phyloP scores from a whole-genome alignment of 2,113 vertebrate species.

The Nettapus auritus region DNA sequence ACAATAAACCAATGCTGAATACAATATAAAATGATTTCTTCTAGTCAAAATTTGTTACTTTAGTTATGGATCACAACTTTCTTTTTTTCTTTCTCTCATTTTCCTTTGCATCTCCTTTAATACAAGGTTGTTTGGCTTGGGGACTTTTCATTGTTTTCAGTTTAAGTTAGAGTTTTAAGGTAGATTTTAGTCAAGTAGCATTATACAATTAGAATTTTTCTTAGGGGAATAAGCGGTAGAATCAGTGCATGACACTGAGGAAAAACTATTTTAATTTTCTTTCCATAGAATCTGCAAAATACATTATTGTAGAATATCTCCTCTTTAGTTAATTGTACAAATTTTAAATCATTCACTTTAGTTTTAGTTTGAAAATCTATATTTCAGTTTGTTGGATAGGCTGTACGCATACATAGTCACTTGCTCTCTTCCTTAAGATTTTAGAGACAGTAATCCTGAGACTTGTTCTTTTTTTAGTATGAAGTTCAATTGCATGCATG shows the following conservation, averaged over 20 bases:
- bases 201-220: background rate
- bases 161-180: background rate
- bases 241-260: background rate
- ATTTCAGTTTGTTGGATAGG: accelerated
- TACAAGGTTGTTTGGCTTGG: background rate
- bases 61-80: background rate
- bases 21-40: background rate
- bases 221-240: background rate
- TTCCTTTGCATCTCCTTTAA: background rate
- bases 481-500: background rate
- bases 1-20: background rate
- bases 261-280: background rate
- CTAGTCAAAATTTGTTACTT: background rate
- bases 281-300: background rate
- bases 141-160: background rate
- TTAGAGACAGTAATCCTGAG: background rate
- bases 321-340: background rate
- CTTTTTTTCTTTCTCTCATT: background rate
- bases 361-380: background rate
- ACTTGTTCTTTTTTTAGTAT: accelerated
- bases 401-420: background rate
- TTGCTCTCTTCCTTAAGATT: background rate
- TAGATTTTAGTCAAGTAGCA: background rate
- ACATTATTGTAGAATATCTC: background rate
- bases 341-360: background rate